phyloP scores from a whole-genome alignment of 2,797 vertebrate genomes.

The Oryzias dopingdopingensis region DNA sequence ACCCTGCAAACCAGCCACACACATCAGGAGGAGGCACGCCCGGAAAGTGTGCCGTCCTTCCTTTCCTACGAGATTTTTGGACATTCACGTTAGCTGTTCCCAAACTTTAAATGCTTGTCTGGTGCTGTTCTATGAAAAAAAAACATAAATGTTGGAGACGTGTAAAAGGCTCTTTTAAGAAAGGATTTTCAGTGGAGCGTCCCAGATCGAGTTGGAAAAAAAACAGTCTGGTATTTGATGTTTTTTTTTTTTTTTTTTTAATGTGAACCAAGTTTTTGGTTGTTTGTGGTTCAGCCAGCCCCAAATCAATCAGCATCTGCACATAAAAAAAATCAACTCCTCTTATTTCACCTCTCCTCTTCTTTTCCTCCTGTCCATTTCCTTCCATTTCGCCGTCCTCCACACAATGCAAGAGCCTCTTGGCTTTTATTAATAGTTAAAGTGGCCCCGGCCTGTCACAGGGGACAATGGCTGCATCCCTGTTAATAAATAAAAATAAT shows the following conservation, averaged over 20 bases:
- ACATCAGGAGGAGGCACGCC: constrained; percentile 28
- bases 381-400: constrained; percentile 57
- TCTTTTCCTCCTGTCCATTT: constrained; percentile 53
- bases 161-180: constrained; percentile 20
- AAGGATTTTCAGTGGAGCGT: constrained; percentile 3
- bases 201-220: not conserved
- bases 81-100: constrained; percentile 26
- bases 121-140: constrained; percentile 28
- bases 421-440: constrained; percentile 90
- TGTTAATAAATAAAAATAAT: constrained; percentile 95
- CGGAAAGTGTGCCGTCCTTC: constrained; percentile 49
- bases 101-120: constrained; percentile 23
- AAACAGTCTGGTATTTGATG: too few species aligned
- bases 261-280: not conserved
- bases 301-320: constrained; percentile 25
- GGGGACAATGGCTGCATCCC: constrained; percentile 77
- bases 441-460: constrained; percentile 83
- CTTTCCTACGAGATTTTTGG: constrained; percentile 35
- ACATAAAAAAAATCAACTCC: constrained; percentile 25
- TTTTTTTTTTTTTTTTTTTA: too few species aligned
- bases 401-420: constrained; percentile 74
- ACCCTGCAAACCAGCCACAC: constrained; percentile 52
- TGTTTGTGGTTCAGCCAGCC: constrained; percentile 14
- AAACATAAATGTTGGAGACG: constrained; percentile 3
- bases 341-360: constrained; percentile 5